Evolutionary conservation across 2,797 vertebrate species (phyloP).

Genomic region (Cottoperca gobio): DNA sequence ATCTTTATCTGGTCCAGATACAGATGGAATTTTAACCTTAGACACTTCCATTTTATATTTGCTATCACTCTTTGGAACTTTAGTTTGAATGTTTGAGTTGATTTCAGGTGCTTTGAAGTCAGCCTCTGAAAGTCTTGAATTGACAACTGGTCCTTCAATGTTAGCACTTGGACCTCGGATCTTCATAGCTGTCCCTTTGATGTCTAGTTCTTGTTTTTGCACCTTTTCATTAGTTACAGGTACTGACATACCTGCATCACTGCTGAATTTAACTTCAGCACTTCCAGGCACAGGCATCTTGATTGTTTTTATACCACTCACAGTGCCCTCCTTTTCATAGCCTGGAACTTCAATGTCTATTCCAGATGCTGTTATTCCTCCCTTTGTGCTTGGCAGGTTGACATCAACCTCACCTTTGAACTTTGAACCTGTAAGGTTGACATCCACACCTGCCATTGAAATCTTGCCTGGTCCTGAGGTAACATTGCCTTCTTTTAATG

Average conservation of each 20-base stretch:
- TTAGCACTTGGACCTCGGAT: slow-evolving; percentile 12
- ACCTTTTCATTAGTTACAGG: slow-evolving; percentile 9
- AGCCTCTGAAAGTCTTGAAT: slow-evolving; percentile 5
- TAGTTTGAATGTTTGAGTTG: slow-evolving; percentile 9
- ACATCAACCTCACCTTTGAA: slow-evolving; percentile 33
- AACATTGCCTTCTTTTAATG: slow-evolving; percentile 49
- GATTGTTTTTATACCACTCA: slow-evolving; percentile 12
- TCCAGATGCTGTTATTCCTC: slow-evolving; percentile 30
- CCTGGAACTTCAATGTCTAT: slow-evolving; percentile 16
- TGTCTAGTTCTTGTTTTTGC: slow-evolving; percentile 5
- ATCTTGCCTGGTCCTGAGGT: slow-evolving; percentile 42
- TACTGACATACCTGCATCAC: slow-evolving; percentile 12
- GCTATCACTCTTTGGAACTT: slow-evolving; percentile 23
- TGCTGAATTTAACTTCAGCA: slow-evolving; percentile 43
- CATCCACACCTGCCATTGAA: slow-evolving; percentile 50
- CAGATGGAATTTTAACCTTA: slow-evolving; percentile 14
- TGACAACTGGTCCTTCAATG: slow-evolving; percentile 1
- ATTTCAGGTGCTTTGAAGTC: slow-evolving; percentile 9
- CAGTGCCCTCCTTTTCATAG: not conserved
- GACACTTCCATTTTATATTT: slow-evolving; percentile 22
- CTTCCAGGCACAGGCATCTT: slow-evolving; percentile 39
- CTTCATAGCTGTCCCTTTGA: slow-evolving; percentile 14
- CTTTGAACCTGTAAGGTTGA: slow-evolving; percentile 46
- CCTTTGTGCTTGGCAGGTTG: slow-evolving; percentile 26
- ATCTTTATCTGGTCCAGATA: slow-evolving; percentile 1